Evolutionary conservation across 2,888 invertebrate genomes (phyloP).

Genomic region (Tachystola acroxantha): DNA sequence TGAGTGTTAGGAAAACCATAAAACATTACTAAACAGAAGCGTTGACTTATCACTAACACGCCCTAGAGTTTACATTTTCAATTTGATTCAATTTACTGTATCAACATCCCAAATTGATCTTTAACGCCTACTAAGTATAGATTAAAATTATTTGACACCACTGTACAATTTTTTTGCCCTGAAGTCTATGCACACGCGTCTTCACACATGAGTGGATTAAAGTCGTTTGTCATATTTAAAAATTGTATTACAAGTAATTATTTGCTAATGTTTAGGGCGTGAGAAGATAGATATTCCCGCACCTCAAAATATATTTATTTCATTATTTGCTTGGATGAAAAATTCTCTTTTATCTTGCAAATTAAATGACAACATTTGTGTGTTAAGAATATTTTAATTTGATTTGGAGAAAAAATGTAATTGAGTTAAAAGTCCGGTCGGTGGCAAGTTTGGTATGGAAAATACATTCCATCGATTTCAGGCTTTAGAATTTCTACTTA

Average conservation of each 20-base stretch:
- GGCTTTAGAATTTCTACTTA: no score
- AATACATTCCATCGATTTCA: no score
- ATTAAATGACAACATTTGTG: no score
- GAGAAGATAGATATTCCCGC: slow-evolving; percentile 33
- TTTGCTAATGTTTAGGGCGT: slow-evolving; percentile 56
- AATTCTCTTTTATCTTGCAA: no score
- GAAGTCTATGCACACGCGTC: slow-evolving; percentile 45
- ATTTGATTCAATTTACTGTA: slow-evolving; percentile 39
- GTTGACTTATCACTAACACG: slow-evolving; percentile 50
- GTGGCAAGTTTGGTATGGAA: no score
- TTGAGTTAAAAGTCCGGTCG: no score
- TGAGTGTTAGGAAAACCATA: slow-evolving; percentile 72
- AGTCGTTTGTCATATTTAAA: slow-evolving; percentile 69
- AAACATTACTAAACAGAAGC: slow-evolving; percentile 53
- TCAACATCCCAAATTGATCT: not conserved
- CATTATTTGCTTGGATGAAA: no score
- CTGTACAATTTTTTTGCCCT: slow-evolving; percentile 26
- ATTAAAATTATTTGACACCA: slow-evolving; percentile 12
- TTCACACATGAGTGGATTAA: slow-evolving; percentile 66
- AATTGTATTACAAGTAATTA: slow-evolving; percentile 56
- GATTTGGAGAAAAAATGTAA: no score
- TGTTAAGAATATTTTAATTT: no score
- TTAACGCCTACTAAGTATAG: not conserved
- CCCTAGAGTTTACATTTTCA: slow-evolving; percentile 61
- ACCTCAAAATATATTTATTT: no score